Evolutionary conservation across 2,888 invertebrate species (phyloP).

Genomic region (Chydorus sphaericus): DNA sequence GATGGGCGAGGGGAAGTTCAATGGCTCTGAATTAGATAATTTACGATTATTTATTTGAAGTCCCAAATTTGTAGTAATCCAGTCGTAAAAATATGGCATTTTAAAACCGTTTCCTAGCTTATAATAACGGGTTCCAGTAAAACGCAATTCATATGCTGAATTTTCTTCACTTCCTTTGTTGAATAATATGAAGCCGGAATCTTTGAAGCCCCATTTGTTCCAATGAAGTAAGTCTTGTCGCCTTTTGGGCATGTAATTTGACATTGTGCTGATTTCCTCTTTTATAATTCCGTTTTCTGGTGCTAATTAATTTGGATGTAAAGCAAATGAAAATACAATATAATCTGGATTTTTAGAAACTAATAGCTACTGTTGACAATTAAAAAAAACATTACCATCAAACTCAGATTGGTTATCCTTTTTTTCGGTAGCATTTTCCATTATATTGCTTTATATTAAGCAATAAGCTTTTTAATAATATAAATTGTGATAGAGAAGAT

Average conservation of each 20-base stretch:
- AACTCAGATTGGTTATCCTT: too few species aligned
- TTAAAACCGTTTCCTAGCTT: constrained; percentile 51
- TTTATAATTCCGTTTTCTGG: too few species aligned
- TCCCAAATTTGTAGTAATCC: constrained; percentile 59
- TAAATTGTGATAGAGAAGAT: too few species aligned
- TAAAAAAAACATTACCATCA: too few species aligned
- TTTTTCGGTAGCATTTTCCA: too few species aligned
- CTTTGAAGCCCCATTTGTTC: constrained; percentile 99
- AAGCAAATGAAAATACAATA: too few species aligned
- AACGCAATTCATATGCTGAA: constrained; percentile 54
- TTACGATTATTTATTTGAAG: constrained; percentile 40
- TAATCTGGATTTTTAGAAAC: too few species aligned
- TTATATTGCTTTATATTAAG: too few species aligned
- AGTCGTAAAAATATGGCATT: constrained; percentile 64
- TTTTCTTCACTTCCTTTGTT: constrained; percentile 30
- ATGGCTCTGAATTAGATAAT: constrained; percentile 38
- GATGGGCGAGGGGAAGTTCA: constrained; percentile 46
- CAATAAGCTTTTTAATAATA: too few species aligned
- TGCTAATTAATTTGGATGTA: too few species aligned
- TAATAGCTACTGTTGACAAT: too few species aligned
- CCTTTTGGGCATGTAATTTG: background rate
- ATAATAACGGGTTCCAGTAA: constrained; percentile 81
- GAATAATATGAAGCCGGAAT: constrained; percentile 65
- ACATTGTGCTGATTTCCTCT: too few species aligned
- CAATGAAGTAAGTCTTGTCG: constrained; percentile 77